Base-by-base conservation (phyloP, 2,888 invertebrate species). In the Nesidiocoris tenuis region DNA sequence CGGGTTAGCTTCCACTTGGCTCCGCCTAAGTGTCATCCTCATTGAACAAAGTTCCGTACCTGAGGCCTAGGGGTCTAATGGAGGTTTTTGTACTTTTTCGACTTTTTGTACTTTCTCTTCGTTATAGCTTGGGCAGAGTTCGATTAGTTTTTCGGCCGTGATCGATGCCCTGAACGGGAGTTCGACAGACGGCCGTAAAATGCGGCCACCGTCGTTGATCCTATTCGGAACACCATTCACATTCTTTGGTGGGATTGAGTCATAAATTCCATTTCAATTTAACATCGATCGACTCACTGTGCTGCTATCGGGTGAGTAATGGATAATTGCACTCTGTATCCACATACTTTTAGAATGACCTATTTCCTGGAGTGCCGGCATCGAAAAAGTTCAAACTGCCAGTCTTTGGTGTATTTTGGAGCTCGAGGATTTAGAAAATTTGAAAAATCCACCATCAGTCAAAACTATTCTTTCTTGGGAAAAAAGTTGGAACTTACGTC, bases 71-170 rank as follows among this genome's bases (percentile, higher is more conserved):
- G 39, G 5, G 12, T 12, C 39, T 39, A 39, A 39, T 39, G 39
- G 39, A 39, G 12, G 39, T 39, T 39, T 39, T 39, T 39, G n/a
- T n/a, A n/a, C n/a, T 39, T 39, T 39, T 39, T 39, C 5, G 39
- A 39, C 39, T 39, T 39, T 39, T 39, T 39, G 39, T 39, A 61
- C 61, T 61, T 61, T 61, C 61, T 18, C 61, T 61, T 61, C 61
- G 61, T 61, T 61, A 61, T 22, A 39, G 39, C 39, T 39, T 3
- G 12, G 39, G 39, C 39, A 39, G 18, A 19, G 61, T 61, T 61
- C 61, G 61, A 61, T 61, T 61, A 61, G 61, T 61, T 61, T 61
- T 61, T 61, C 61, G 61, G 19, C 61, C 39, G 39, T 39, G 39
- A 39, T 39, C 19, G 61, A 61, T 19, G 61, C 61, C 61, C 61